These are phyloP conservation scores for Biston stratarius DNA, from an alignment of 2,888 invertebrate species.

Conservation along the genomic window DNA sequence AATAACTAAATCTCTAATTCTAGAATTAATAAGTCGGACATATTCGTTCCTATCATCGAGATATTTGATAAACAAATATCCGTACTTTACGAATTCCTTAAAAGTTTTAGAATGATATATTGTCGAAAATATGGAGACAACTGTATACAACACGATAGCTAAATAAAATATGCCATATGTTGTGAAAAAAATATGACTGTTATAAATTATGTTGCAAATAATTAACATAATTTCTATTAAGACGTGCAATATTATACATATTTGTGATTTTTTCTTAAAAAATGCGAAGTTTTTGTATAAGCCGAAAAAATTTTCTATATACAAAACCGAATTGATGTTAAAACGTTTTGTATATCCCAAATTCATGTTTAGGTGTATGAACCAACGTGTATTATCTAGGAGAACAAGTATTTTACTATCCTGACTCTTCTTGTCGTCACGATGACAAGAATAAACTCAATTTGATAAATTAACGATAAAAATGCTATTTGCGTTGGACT, in stretches of 20 bases:
- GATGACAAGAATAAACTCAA: background rate
- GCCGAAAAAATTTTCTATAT: background rate
- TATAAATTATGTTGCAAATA: background rate
- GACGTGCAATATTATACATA: background rate
- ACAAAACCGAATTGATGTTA: background rate
- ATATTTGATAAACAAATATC: background rate
- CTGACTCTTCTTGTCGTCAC: background rate
- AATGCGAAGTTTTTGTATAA: background rate
- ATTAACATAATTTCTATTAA: background rate
- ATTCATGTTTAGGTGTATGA: background rate
- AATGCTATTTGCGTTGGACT: background rate
- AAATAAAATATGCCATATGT: background rate
- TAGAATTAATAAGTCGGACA: background rate
- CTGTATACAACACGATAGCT: background rate
- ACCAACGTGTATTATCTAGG: background rate
- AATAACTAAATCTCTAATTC: background rate
- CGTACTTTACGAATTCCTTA: background rate
- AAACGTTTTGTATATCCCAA: background rate
- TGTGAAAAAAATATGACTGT: background rate
- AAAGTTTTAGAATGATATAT: background rate
- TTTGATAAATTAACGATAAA: background rate
- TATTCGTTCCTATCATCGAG: background rate
- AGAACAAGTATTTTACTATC: too few species aligned
- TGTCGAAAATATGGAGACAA: background rate
- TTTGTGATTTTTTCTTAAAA: background rate